Base-by-base conservation (phyloP, 2,888 invertebrate species). In the Tryphoninae sp. region DNA sequence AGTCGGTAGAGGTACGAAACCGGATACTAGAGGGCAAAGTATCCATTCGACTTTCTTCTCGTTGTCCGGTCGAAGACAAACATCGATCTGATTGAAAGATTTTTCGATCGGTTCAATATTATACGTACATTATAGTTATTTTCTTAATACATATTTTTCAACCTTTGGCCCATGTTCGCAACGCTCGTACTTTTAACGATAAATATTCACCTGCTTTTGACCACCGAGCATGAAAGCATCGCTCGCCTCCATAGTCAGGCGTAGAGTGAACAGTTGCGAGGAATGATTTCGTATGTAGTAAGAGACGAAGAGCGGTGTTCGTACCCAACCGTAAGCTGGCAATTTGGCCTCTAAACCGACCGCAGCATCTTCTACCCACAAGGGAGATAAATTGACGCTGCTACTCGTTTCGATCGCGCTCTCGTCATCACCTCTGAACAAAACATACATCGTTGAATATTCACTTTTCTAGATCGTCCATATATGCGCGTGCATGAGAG, bases 161-260 rank as follows among this genome's bases (percentile, higher is more conserved):
- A 26, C 2, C 26, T 26, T 23, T 26, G 2, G 26, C 26, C 26
- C 26, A 26, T 33, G 33, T 33, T 33, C 33, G 33, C 33, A 6
- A 6, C 33, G 33, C 6, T 33, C 6, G 33, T 33, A 9, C 65
- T 45, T 42, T 9, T 19, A 58, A 51, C 58, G 26, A 61, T 40
- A 19, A 45, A 19, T 22, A 16, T 23, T 79, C 89, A 96, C 96
- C 94, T 98, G 97, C 92, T 97, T 98, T 89, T 98, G 97, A 1
- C 98, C 98, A 81, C 98, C 96, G 92, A 97, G 98, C 96, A 98
- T 98, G 91, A 98, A 98, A 55, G 96, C 96, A 91, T 98, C 98
- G 80, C 95, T 96, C 7, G 96, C 95, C 86, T 97, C 97, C 92
- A 97, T 95, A 72, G 94, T 94, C 53, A 97, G 92, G 86, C 94